Evolutionary conservation across 2,797 vertebrate species (phyloP), one percentile per base, ranked within the genome.

Genomic region (Botia almorhae): DNA sequence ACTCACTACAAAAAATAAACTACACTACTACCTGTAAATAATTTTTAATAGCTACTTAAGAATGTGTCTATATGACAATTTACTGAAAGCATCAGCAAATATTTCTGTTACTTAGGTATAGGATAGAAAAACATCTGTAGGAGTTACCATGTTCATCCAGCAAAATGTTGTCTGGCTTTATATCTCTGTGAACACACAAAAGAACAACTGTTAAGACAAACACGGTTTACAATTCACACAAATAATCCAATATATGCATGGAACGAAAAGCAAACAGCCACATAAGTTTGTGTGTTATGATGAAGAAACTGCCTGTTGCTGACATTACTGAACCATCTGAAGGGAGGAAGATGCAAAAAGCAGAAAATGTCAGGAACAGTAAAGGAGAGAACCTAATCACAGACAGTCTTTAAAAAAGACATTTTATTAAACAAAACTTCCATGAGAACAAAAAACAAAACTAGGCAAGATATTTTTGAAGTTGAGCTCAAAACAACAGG

Each of bases 161-260:
- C 13, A 99, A 93, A 87, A 99, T 96, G 88, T 99, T 99, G 93
- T 99, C 98, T 46, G 98, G 98, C 84, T 99, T 99, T 92, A 99
- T 97, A 88, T 99, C 98, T 87, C 98, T 99, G 89, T 74, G 91
- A 74, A 82, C 60, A 85, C 64, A 82, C 48, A 68, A 69, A 53
- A 26, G 23, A 48, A 77, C 48, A 65, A 33, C 39, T 65, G 55
- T 76, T 77, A 76, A 60, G 12, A 70, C 33, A 39, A n/a, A 55
- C 46, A 21, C 60, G 21, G 69, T 53, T 14, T 26, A 33, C 33
- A 33, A 33, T 33, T 33, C 33, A 33, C 33, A 33, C 33, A 33
- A 69, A 58, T 10, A 80, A 67, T 58, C 19, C 48, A 21, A 14
- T 58, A 6, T 63, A 4, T 33, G 23, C 23, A 76, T 64, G 29